Evolutionary conservation across 2,113 vertebrate species (phyloP).

Genomic region (Tragelaphus buxtoni): DNA sequence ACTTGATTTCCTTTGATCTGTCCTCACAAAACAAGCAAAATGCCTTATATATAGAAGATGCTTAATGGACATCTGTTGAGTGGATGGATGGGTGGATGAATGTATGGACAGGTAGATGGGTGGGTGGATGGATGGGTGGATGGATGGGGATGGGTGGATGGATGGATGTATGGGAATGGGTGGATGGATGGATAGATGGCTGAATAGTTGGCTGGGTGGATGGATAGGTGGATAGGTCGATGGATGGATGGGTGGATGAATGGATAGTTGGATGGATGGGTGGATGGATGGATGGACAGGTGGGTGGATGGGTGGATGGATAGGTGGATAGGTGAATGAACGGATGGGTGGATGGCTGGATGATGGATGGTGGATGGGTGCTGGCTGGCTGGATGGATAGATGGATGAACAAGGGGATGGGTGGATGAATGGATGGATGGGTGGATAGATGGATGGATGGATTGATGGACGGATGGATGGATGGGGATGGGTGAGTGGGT

Average conservation of each 20-base stretch:
- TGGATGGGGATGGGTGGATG: accelerated
- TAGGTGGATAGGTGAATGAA: accelerated
- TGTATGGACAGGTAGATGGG: accelerated
- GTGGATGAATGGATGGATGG: accelerated
- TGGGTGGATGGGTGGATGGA: accelerated
- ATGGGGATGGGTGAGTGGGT: accelerated
- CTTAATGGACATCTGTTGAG: neutral
- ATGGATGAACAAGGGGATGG: accelerated
- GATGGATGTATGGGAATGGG: accelerated
- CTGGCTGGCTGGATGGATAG: accelerated
- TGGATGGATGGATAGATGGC: no score
- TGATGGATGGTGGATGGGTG: accelerated
- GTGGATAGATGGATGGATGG: neutral
- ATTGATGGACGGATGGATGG: accelerated
- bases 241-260: accelerated
- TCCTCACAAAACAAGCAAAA: neutral
- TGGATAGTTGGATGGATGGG: accelerated
- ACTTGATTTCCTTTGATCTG: neutral
- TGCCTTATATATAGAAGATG: neutral
- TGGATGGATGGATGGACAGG: accelerated
- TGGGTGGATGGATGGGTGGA: accelerated
- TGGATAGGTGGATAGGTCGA: no score
- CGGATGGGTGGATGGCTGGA: accelerated
- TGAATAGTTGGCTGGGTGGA: neutral
- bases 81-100: neutral